Conservation (phyloP, 37 sponge, comb jelly and placozoan genomes). For the Chondrilla cf. caribensis region DNA sequence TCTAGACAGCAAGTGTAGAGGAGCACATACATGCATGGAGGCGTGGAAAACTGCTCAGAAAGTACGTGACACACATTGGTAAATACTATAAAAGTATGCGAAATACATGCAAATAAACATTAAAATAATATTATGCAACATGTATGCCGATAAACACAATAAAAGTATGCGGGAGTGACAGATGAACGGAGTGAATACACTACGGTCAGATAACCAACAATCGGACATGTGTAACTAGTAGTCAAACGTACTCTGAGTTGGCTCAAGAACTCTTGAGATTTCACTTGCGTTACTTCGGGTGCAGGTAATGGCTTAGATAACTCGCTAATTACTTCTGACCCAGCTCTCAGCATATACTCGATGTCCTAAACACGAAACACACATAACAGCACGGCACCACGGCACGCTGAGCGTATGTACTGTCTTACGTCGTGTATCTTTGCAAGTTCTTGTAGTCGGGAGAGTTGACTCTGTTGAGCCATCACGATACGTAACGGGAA, state of each 20-base stretch:
- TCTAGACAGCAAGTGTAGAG: no score
- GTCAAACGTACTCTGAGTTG: background rate
- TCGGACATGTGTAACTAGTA: no score
- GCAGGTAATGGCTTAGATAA: background rate
- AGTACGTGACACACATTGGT: no score
- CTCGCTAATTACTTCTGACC: background rate
- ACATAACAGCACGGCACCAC: background rate
- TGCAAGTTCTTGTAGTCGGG: background rate
- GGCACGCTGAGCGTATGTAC: background rate
- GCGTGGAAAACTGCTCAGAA: no score
- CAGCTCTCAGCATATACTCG: background rate
- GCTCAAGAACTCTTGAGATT: constrained; percentile 8
- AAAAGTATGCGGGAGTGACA: no score
- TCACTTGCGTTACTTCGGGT: background rate
- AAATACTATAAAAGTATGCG: no score
- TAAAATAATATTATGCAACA: background rate
- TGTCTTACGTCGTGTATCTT: background rate
- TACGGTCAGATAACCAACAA: no score
- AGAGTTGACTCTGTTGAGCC: background rate
- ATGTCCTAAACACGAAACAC: background rate
- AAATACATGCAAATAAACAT: no score
- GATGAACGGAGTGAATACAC: no score
- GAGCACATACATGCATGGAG: no score
- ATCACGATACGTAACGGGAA: background rate
- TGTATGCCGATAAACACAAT: no score